phyloP scores from a whole-genome alignment of 2,113 vertebrate species.

The Brachyistius frenatus region DNA sequence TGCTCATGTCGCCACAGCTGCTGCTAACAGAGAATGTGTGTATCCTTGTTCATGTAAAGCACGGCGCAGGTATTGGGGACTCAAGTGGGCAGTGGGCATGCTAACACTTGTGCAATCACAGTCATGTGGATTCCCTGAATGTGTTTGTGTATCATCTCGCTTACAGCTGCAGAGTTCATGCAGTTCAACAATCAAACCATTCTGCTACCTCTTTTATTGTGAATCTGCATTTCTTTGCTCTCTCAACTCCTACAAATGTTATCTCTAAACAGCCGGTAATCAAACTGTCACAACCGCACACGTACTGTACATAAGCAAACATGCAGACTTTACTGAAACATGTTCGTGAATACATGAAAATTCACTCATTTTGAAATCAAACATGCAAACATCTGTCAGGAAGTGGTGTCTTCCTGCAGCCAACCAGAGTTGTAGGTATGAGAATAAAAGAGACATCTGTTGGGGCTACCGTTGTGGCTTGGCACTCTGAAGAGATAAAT shows the following conservation, averaged over 20 bases:
- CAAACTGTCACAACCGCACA: not conserved
- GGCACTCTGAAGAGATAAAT: not conserved
- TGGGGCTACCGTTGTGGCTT: constrained; percentile 5
- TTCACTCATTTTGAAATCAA: constrained; percentile 11
- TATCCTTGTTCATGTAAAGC: constrained; percentile 8
- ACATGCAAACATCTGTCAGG: constrained; percentile 44
- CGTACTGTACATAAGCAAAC: not conserved
- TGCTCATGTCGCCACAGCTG: constrained; percentile 69
- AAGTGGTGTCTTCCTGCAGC: constrained; percentile 28
- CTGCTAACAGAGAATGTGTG: constrained; percentile 35
- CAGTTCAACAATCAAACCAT: not conserved
- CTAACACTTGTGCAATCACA: constrained; percentile 33
- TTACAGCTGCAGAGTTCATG: constrained; percentile 50
- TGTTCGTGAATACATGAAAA: not conserved
- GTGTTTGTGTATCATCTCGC: constrained; percentile 24
- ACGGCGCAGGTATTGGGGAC: constrained; percentile 8
- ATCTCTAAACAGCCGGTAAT: not conserved
- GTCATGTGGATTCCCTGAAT: not conserved
- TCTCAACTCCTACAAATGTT: not conserved
- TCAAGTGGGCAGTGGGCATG: constrained; percentile 41
- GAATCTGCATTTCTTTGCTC: not conserved
- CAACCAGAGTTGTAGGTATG: constrained; percentile 11
- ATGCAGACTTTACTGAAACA: not conserved
- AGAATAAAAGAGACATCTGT: constrained; percentile 42
- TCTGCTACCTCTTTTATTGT: not conserved